Conservation (phyloP, 2,113 vertebrate genomes). For the Macaca fascicularis region DNA sequence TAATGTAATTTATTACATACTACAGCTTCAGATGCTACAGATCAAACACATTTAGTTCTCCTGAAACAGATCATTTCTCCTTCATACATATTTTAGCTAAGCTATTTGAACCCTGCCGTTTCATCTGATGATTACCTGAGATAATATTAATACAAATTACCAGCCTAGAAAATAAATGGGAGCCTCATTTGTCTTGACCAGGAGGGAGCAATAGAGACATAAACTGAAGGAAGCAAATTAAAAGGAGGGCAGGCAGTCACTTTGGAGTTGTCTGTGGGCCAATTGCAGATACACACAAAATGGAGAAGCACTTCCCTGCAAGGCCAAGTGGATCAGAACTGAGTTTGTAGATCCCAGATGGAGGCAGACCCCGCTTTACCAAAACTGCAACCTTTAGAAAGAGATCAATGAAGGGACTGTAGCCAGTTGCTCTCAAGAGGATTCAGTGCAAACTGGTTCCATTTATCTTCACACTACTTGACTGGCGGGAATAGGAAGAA, state of each 20-base stretch:
- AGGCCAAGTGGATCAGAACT: background rate
- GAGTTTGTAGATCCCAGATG: background rate
- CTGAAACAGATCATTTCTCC: constrained; percentile 53
- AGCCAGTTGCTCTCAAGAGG: background rate
- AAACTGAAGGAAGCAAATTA: background rate
- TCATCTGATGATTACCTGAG: constrained; percentile 47
- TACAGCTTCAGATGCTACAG: constrained; percentile 16
- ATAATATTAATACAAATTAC: constrained; percentile 61
- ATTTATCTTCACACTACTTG: background rate
- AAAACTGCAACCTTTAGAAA: background rate
- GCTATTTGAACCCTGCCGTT: constrained; percentile 55
- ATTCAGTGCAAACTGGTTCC: background rate
- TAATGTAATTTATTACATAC: background rate
- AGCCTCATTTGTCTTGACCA: background rate
- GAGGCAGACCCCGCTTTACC: background rate
- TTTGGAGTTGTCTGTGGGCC: background rate
- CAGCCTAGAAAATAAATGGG: constrained; percentile 49
- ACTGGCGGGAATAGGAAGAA: background rate
- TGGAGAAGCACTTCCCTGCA: background rate
- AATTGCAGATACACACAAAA: background rate
- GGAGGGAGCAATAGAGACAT: background rate
- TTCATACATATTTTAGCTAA: constrained; percentile 70
- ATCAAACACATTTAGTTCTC: constrained; percentile 42
- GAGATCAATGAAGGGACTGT: background rate
- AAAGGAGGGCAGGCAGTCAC: background rate